These are phyloP conservation scores for Piprites chloris DNA, from an alignment of 2,113 vertebrate species.

Conservation along the genomic window DNA sequence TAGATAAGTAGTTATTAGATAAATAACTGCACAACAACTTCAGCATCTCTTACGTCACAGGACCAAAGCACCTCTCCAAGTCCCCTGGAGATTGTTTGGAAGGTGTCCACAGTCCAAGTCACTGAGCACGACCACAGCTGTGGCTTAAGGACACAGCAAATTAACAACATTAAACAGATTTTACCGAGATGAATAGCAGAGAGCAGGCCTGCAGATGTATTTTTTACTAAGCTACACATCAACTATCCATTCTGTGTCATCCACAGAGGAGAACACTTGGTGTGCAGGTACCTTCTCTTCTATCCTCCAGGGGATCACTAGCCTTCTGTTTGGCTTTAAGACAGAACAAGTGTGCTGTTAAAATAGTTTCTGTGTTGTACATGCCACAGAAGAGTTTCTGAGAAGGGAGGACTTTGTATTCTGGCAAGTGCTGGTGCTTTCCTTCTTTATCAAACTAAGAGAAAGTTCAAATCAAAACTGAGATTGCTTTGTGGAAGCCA, in stretches of 20 bases:
- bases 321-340: neutral
- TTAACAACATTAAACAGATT: neutral
- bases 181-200: neutral
- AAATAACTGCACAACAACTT: neutral
- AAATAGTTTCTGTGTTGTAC: neutral
- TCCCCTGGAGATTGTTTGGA: neutral
- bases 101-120: neutral
- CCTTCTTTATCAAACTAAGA: neutral
- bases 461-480: neutral
- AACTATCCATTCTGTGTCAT: neutral
- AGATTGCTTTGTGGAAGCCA: neutral
- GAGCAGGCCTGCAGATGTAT: neutral
- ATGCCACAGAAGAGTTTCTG: neutral
- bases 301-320: neutral
- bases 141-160: accelerated
- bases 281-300: neutral
- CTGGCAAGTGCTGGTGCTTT: neutral
- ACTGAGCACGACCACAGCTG: accelerated
- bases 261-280: accelerated
- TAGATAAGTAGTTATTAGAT: neutral
- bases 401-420: neutral
- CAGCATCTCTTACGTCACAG: neutral
- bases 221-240: neutral
- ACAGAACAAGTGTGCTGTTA: neutral
- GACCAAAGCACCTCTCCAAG: neutral